Evolutionary conservation across 2,797 vertebrate species (phyloP).

Genomic region (Anabas testudineus): DNA sequence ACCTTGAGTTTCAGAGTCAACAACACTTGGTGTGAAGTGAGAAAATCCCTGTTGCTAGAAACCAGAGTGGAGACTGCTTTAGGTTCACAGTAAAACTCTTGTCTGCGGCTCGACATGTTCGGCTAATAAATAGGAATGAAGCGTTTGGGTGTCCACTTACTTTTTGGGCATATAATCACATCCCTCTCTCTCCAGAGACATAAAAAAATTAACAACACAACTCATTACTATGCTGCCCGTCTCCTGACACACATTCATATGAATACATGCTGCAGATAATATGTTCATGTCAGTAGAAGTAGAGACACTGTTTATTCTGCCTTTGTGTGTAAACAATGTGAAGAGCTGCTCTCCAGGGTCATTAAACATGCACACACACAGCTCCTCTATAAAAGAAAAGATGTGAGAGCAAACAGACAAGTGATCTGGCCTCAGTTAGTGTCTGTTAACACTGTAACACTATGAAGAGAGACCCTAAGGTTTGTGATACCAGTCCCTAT

Average conservation of each 20-base stretch:
- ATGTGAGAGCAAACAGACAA: not conserved
- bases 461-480: not conserved
- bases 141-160: not conserved
- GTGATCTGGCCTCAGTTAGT: constrained; percentile 2
- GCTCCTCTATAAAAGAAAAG: not conserved
- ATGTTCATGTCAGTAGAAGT: not conserved
- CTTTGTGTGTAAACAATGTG: constrained; percentile 33
- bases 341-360: constrained; percentile 29
- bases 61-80: no score
- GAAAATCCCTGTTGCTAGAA: no score
- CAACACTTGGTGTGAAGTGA: no score
- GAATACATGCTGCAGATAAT: not conserved
- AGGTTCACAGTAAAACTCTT: no score
- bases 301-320: constrained; percentile 19
- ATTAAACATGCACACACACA: constrained; percentile 14
- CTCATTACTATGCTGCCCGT: constrained; percentile 1
- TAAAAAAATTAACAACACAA: not conserved
- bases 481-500: not conserved
- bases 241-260: not conserved
- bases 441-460: not conserved
- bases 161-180: no score
- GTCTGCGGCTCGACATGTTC: no score
- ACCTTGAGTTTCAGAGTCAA: no score
- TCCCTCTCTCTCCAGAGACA: no score
- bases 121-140: no score